A percentile compares a stretch with the other conserved stretches of the same genome.
Evolutionary conservation across 2,797 vertebrate genomes (phyloP).

Genomic region (Megaceryle alcyon): DNA sequence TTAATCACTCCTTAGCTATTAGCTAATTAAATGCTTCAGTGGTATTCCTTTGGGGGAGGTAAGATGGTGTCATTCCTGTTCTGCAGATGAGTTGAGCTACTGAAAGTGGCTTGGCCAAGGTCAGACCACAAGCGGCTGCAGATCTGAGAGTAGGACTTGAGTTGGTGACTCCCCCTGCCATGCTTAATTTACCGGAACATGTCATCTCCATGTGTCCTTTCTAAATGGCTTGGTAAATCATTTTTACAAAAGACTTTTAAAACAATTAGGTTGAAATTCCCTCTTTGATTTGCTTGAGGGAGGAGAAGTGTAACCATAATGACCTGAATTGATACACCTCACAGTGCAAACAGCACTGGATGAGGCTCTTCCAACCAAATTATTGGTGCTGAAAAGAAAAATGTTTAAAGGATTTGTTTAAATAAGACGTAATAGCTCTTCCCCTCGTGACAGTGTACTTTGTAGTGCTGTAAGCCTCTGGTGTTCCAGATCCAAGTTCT

Average conservation of each 20-base stretch:
- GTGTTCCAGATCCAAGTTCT: not conserved
- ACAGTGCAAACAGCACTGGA: not conserved
- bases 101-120: not conserved
- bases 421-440: not conserved
- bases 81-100: not conserved
- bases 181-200: not conserved
- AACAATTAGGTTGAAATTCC: not conserved
- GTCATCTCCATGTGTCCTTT: not conserved
- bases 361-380: not conserved
- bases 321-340: not conserved
- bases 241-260: not conserved
- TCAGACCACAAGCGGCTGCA: not conserved
- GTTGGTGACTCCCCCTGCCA: not conserved
- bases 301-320: not conserved
- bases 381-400: not conserved
- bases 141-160: not conserved
- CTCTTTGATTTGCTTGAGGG: not conserved
- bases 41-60: not conserved
- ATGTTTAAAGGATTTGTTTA: not conserved
- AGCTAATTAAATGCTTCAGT: constrained; percentile 33
- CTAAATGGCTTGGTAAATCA: not conserved
- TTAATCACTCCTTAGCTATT: constrained; percentile 48
- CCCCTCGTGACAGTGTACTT: not conserved
- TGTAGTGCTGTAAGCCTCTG: not conserved
- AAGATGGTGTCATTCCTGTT: not conserved